Percentiles rank a stretch among this genome's conserved stretches.
phyloP scores from a whole-genome alignment of 2,113 vertebrate species.

The Rhea americana region DNA sequence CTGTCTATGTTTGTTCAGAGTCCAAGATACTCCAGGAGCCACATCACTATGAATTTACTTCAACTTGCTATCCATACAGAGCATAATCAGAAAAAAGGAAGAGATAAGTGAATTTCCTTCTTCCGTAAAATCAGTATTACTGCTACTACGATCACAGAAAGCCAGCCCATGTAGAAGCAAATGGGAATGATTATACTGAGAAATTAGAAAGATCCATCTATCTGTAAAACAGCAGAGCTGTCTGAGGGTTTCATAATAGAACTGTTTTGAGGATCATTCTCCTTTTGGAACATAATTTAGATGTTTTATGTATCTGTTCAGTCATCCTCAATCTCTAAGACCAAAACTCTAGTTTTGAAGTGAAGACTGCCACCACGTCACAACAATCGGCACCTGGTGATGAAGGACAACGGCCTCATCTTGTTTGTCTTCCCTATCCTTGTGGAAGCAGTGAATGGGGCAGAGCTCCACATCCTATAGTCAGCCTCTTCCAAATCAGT shows the following conservation, averaged over 20 bases:
- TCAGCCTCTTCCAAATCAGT: background rate
- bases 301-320: background rate
- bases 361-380: background rate
- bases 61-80: background rate
- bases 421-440: background rate
- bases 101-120: background rate
- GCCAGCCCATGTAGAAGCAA: background rate
- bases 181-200: background rate
- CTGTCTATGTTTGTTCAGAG: conserved; percentile 56
- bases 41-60: conserved; percentile 49
- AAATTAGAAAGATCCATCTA: background rate
- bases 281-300: background rate
- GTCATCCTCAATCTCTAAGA: background rate
- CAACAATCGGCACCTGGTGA: background rate
- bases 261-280: background rate
- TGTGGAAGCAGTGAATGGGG: background rate
- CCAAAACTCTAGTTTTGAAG: background rate
- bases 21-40: conserved; percentile 55
- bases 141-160: background rate
- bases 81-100: background rate
- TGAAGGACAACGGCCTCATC: background rate
- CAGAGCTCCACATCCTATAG: background rate
- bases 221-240: background rate
- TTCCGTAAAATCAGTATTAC: background rate
- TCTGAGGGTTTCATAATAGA: background rate